Base-by-base conservation (phyloP, 2,888 invertebrate species). In the Listrodromus nycthemerus region DNA sequence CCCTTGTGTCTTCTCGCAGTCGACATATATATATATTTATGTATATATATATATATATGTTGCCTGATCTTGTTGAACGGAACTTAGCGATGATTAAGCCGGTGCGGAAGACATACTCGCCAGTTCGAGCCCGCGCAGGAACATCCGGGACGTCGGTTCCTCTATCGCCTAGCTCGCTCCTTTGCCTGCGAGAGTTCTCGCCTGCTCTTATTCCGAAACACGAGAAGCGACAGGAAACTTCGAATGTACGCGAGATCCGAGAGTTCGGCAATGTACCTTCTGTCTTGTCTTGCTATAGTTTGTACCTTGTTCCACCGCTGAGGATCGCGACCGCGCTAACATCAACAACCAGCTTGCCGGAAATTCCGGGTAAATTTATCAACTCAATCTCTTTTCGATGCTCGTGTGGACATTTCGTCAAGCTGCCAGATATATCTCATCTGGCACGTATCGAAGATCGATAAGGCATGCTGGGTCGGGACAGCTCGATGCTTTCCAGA, bases 211-310 rank as follows among this genome's bases (percentile, higher is more conserved):
- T 78, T 48, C 77, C 58, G 63, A 74, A 82, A 78, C 69, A 74
- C 50, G 77, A 61, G 61, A 50, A 61, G 67, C 77, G 71, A 82
- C 73, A 78, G 73, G 77, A 78, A 82, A 82, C 82, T 82, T 82
- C 67, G 73, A 74, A 77, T 66, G 71, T 65, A 33, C 79, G 58
- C 21, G 66, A 48, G 58, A 76, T 33, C 48, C 30, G 33, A 55
- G 63, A 65, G 70, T 41, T 45, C 37, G 33, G 33, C 19, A 24
- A n/a, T 45, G 65, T 48, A 27, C 27, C 37, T 66, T 30, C 74
- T n/a, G 66, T 71, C 45, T 66, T 63, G 45, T 30, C 41, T 41
- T 33, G 50, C 65, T 45, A 55, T 41, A 55, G 76, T 58, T 21
- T 33, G 30, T 3, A 21, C 61, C 73, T 73, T 78, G 77, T 78